Evolutionary conservation across 2,113 vertebrate species (phyloP), one percentile per base, ranked within the genome.

Genomic region (Rhadina sibilatrix): DNA sequence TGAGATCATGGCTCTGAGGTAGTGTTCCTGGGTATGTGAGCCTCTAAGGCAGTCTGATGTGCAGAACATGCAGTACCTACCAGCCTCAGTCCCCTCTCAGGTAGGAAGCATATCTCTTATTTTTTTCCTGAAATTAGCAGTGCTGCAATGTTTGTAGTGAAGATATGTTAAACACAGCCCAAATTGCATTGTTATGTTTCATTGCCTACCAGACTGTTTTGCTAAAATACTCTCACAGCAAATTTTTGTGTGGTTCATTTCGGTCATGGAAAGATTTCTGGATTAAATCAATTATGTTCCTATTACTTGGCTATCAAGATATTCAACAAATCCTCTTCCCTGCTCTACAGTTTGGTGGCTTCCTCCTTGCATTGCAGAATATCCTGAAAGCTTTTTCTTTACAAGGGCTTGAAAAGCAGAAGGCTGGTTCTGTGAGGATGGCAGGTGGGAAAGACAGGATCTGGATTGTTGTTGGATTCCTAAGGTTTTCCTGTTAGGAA

Each of bases 61-160:
- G 4, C 3, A 33, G 77, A 25, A 49, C 2, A 2, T 7, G 27
- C 1, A 7, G 54, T 7, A 15, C 5, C 5, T 8, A 1, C 20
- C 1, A 5, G 22, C 23, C 27, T 68, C 0, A 0, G 10, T 44
- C 6, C 24, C 1, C 2, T 50, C 20, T 93, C 54, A 71, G 52
- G 89, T 89, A 81, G 27, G 69, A 83, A 72, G 10, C 57, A 5
- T 10, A 11, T 23, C 2, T 76, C 2, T 47, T 56, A 1, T 18
- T 81, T 42, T 52, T 77, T 47, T n/a, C 13, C n/a, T 70, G 15
- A 20, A 37, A 4, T 70, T 47, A 16, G 9, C 0, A 4, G 6
- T 78, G 30, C 21, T 71, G 38, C 5, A 4, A 1, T 35, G 33
- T 50, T 84, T 31, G 15, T 59, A 19, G 16, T 13, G 20, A 50